Conservation (phyloP, 35 echinoderm and acorn worm species). For the Eucidaris tribuloides region DNA sequence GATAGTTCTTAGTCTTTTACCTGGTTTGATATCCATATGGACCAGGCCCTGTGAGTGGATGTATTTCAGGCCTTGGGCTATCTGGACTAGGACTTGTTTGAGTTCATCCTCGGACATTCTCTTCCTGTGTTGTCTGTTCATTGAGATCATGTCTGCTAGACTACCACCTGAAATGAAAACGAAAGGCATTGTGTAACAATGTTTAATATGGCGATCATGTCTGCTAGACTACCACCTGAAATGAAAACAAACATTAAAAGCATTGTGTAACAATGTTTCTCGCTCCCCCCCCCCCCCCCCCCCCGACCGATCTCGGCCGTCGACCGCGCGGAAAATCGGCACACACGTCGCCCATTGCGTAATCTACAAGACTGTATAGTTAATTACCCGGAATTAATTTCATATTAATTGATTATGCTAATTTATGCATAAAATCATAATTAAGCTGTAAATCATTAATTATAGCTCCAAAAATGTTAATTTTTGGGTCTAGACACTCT, state of each 20-base stretch:
- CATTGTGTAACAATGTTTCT: neutral
- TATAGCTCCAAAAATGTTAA: no score
- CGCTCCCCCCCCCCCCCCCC: no score
- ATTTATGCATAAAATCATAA: no score
- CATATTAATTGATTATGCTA: no score
- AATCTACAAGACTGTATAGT: no score
- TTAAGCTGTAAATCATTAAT: no score
- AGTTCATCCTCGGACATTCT: constrained; percentile 68
- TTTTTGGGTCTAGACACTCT: no score
- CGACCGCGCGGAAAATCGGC: no score
- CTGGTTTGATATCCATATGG: constrained; percentile 98
- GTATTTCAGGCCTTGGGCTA: constrained; percentile 82
- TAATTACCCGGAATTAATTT: no score
- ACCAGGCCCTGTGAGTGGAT: constrained; percentile 97
- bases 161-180: constrained; percentile 65
- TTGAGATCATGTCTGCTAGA: constrained; percentile 75
- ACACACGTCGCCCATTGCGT: no score
- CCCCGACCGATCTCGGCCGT: no score
- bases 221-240: constrained; percentile 85
- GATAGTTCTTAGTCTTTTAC: no score
- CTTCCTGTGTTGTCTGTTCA: constrained; percentile 14
- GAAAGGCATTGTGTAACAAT: neutral
- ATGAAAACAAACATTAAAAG: neutral
- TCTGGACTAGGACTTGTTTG: constrained; percentile 77
- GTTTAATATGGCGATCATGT: neutral